Conservation (phyloP, 2,113 vertebrate species). For the Tachuris rubrigastra region DNA sequence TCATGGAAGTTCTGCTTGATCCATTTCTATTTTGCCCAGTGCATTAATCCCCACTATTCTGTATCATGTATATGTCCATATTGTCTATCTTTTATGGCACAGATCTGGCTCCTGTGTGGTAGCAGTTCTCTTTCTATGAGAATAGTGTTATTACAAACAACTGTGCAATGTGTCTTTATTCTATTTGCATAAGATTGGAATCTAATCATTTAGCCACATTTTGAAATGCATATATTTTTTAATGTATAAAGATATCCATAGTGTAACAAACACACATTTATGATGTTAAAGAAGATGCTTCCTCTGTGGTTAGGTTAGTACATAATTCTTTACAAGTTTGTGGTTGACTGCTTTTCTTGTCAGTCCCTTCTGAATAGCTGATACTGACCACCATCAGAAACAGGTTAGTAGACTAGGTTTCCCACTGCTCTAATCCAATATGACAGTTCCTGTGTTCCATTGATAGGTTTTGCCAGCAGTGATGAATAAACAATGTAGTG, state of each 20-base stretch:
- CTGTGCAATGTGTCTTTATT: not conserved
- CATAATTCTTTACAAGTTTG: not conserved
- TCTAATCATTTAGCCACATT: not conserved
- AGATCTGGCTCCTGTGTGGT: not conserved
- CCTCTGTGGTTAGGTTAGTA: not conserved
- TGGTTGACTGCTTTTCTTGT: not conserved
- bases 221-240: not conserved
- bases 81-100: not conserved
- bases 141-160: not conserved
- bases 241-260: not conserved
- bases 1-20: not conserved
- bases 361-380: not conserved
- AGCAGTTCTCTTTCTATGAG: not conserved
- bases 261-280: not conserved
- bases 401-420: not conserved
- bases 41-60: not conserved
- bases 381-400: conserved; percentile 40
- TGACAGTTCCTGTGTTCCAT: conserved; percentile 42
- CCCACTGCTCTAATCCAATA: conserved; percentile 29
- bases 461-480: conserved; percentile 36
- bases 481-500: conserved; percentile 55
- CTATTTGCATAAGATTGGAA: not conserved
- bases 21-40: not conserved
- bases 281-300: not conserved
- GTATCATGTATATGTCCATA: not conserved